A percentile compares a stretch with the other conserved stretches of the same genome.
Evolutionary conservation across 2,888 invertebrate species (phyloP).

Genomic region (Homarus gammarus): DNA sequence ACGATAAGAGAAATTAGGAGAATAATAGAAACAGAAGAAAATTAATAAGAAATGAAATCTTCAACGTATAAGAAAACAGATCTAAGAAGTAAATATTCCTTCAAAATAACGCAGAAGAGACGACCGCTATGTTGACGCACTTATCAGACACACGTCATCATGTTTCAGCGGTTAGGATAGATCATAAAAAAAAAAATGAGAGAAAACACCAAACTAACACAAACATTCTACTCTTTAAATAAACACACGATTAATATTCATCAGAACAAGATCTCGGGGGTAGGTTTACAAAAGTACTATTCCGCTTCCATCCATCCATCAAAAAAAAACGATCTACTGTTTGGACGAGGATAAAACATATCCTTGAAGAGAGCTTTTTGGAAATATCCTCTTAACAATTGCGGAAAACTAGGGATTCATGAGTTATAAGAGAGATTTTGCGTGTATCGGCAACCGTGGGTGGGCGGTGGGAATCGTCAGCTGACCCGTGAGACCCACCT

Average conservation of each 20-base stretch:
- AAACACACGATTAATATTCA: background rate
- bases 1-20: too few species aligned
- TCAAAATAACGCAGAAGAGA: too few species aligned
- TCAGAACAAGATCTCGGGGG: background rate
- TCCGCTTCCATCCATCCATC: background rate
- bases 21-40: too few species aligned
- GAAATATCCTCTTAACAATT: background rate
- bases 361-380: background rate
- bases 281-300: background rate
- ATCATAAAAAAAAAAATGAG: too few species aligned
- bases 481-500: slow-evolving; percentile 9
- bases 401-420: background rate
- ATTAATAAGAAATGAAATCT: too few species aligned
- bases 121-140: too few species aligned
- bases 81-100: too few species aligned
- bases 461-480: slow-evolving; percentile 11
- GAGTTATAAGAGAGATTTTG: background rate
- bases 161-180: too few species aligned
- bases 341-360: background rate
- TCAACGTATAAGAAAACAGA: too few species aligned
- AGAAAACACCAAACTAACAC: too few species aligned
- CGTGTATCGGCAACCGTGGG: slow-evolving; percentile 24
- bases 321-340: background rate
- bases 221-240: too few species aligned
- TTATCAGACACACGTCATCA: too few species aligned